Percentiles rank a stretch among this genome's conserved stretches.
phyloP scores from a whole-genome alignment of 1,140 invertebrate species.

The Eumeta japonica region DNA sequence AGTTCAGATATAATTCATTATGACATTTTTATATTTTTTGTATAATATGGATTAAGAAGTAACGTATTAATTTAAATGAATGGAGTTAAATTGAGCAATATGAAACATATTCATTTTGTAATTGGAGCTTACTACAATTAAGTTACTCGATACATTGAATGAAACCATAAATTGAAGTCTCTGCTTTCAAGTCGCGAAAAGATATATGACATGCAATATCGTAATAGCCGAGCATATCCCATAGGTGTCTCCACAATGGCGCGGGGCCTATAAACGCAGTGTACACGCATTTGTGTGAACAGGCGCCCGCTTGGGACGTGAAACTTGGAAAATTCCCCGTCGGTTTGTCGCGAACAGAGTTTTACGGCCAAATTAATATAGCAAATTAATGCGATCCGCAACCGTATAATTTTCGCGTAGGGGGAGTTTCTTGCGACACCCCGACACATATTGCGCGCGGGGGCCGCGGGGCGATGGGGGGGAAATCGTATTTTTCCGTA shows the following conservation, averaged over 20 bases:
- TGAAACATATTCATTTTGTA: too few species aligned
- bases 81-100: too few species aligned
- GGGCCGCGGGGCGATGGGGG: too few species aligned
- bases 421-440: constrained; percentile 42
- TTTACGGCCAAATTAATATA: constrained; percentile 61
- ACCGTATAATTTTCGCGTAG: constrained; percentile 47
- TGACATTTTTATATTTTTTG: too few species aligned
- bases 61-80: too few species aligned
- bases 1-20: too few species aligned
- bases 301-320: constrained; percentile 40
- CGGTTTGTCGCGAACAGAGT: constrained; percentile 51
- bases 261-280: constrained; percentile 34
- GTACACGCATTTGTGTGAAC: constrained; percentile 43
- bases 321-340: constrained; percentile 45
- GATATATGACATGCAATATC: too few species aligned
- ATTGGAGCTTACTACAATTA: too few species aligned
- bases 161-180: too few species aligned
- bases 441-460: constrained; percentile 8
- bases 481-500: constrained; percentile 58
- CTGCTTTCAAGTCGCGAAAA: too few species aligned
- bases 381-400: constrained; percentile 57
- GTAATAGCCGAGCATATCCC: constrained; percentile 25
- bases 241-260: constrained; percentile 34
- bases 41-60: too few species aligned
- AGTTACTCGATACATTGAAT: too few species aligned